phyloP scores from a whole-genome alignment of 1,140 invertebrate species.

The Saccostrea echinata region DNA sequence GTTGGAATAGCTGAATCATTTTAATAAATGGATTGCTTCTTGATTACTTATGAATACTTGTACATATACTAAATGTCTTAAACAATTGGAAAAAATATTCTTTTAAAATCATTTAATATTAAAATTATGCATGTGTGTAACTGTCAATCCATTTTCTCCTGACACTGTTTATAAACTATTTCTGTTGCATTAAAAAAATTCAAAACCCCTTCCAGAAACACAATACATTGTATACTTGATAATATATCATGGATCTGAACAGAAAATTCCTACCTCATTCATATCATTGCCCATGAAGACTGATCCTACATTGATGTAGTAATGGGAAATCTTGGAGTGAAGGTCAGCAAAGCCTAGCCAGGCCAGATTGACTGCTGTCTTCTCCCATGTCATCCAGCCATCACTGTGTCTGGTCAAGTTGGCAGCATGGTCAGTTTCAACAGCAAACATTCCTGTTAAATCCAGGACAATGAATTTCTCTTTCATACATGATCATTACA shows the following conservation, averaged over 20 bases:
- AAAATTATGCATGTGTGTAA: no score
- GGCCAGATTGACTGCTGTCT: conserved; percentile 50
- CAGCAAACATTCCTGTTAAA: conserved; percentile 64
- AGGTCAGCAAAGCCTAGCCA: conserved; percentile 67
- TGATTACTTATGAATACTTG: background rate
- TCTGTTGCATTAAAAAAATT: no score
- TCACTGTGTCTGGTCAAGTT: conserved; percentile 41
- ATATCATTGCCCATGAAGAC: conserved; percentile 56
- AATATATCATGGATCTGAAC: no score
- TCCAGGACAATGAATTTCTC: background rate
- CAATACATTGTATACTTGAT: no score
- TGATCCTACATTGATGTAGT: conserved; percentile 60
- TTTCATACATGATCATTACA: no score
- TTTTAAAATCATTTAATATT: no score
- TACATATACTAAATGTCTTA: no score
- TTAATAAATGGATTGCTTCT: background rate
- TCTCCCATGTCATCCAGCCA: conserved; percentile 59
- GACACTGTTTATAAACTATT: background rate
- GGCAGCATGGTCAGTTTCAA: conserved; percentile 62
- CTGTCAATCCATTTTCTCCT: background rate
- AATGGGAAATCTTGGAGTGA: conserved; percentile 62
- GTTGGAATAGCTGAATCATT: background rate
- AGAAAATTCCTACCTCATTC: conserved; percentile 34
- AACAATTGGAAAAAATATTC: no score
- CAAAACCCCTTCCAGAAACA: background rate